Conservation (phyloP, 64 coral and sea anemone species). For the Stylophora pistillata region DNA sequence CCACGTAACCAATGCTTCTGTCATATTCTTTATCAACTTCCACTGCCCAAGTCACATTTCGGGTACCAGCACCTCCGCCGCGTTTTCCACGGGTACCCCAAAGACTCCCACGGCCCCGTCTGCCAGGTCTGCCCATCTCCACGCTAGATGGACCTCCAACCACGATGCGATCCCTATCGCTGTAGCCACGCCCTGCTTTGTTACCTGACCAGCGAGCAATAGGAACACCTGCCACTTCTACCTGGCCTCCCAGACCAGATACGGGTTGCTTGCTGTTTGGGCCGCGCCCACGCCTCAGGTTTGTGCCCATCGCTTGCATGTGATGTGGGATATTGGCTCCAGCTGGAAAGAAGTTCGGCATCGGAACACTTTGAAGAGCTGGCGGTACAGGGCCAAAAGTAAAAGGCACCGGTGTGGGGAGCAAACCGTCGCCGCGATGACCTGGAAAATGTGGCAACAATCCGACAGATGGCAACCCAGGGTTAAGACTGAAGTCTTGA, state of each 20-base stretch:
- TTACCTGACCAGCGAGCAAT: constrained; percentile 96
- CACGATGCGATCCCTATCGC: constrained; percentile 78
- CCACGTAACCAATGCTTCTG: constrained; percentile 83
- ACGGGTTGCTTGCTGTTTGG: constrained; percentile 84
- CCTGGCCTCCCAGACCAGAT: constrained; percentile 84
- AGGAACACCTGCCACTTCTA: constrained; percentile 96
- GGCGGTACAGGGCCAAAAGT: constrained; percentile 73
- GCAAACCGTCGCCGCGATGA: constrained; percentile 50
- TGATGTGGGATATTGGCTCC: constrained; percentile 55
- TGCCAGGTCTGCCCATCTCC: constrained; percentile 63
- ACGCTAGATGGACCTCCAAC: constrained; percentile 94
- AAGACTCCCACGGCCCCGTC: constrained; percentile 63
- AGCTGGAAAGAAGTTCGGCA: constrained; percentile 64
- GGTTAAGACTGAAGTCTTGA: constrained; percentile 35
- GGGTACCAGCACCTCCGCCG: constrained; percentile 35
- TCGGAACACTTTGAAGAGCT: constrained; percentile 40
- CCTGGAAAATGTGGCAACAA: constrained; percentile 58
- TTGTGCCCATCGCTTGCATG: constrained; percentile 48
- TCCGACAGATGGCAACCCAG: constrained; percentile 35
- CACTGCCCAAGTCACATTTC: constrained; percentile 85
- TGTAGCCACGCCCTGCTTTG: constrained; percentile 95
- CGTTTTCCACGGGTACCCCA: constrained; percentile 16
- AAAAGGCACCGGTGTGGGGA: constrained; percentile 65
- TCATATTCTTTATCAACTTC: constrained; percentile 97
- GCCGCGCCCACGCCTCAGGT: constrained; percentile 74